Conservation (phyloP, 2,888 invertebrate genomes). For the Andricus curvator region DNA sequence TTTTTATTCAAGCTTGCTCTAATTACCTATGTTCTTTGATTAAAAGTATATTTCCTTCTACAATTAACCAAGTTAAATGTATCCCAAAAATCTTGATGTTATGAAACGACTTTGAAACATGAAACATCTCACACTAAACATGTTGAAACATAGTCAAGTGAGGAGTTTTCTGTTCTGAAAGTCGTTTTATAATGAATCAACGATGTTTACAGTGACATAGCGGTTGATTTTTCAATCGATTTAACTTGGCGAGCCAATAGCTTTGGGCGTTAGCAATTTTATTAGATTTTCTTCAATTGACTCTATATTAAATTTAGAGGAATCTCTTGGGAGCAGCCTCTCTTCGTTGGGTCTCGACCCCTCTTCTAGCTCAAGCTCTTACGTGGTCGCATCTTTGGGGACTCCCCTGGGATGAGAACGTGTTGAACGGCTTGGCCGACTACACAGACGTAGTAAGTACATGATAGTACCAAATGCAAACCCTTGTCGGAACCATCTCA, state of each 20-base stretch:
- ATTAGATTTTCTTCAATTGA: conserved; percentile 75
- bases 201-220: conserved; percentile 72
- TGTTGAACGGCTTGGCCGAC: conserved; percentile 60
- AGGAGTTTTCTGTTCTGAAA: background rate
- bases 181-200: conserved; percentile 69
- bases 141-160: background rate
- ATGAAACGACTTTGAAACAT: too few species aligned
- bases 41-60: too few species aligned
- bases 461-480: conserved; percentile 44
- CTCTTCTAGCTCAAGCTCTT: conserved; percentile 44
- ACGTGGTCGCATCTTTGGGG: conserved; percentile 60
- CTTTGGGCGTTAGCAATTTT: conserved; percentile 72
- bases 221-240: conserved; percentile 71
- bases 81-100: too few species aligned
- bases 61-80: too few species aligned
- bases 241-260: conserved; percentile 60
- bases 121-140: background rate
- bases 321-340: conserved; percentile 67
- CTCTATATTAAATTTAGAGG: conserved; percentile 76
- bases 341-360: conserved; percentile 57
- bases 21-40: too few species aligned
- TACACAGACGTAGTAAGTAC: conserved; percentile 42
- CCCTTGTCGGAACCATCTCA: conserved; percentile 44
- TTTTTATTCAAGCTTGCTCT: too few species aligned
- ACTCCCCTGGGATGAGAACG: conserved; percentile 59